Evolutionary conservation across 2,113 vertebrate species (phyloP).

Genomic region (Meles meles): DNA sequence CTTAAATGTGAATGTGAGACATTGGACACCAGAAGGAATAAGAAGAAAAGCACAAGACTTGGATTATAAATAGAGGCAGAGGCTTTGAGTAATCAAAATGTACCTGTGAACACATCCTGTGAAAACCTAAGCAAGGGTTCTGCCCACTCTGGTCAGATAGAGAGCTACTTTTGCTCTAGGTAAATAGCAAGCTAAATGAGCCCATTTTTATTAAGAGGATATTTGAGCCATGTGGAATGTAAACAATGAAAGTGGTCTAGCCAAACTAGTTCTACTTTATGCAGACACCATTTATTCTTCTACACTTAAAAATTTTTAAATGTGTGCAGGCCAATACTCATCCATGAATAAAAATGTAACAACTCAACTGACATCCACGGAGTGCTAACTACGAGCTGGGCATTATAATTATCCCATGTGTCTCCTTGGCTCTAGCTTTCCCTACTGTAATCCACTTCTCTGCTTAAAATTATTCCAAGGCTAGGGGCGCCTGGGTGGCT

Average conservation of each 20-base stretch:
- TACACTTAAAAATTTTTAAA: background rate
- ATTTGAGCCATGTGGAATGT: background rate
- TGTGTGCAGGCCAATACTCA: background rate
- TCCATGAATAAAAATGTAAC: background rate
- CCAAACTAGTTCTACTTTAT: background rate
- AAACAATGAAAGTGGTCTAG: background rate
- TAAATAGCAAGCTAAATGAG: background rate
- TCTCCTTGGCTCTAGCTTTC: background rate
- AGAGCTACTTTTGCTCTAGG: background rate
- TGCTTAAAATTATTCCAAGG: background rate
- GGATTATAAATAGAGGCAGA: background rate
- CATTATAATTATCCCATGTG: background rate
- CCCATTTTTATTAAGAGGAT: background rate
- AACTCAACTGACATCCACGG: background rate
- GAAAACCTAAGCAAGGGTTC: background rate
- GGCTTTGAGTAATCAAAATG: background rate
- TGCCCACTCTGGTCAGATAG: background rate
- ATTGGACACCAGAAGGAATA: background rate
- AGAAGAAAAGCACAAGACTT: background rate
- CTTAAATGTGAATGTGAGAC: background rate
- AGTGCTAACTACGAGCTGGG: background rate
- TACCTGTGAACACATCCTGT: background rate
- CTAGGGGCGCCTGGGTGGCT: too few species aligned
- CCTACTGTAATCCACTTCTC: background rate
- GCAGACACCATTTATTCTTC: background rate